Base-by-base conservation (phyloP, 2,888 invertebrate genomes). In the Timema cristinae region DNA sequence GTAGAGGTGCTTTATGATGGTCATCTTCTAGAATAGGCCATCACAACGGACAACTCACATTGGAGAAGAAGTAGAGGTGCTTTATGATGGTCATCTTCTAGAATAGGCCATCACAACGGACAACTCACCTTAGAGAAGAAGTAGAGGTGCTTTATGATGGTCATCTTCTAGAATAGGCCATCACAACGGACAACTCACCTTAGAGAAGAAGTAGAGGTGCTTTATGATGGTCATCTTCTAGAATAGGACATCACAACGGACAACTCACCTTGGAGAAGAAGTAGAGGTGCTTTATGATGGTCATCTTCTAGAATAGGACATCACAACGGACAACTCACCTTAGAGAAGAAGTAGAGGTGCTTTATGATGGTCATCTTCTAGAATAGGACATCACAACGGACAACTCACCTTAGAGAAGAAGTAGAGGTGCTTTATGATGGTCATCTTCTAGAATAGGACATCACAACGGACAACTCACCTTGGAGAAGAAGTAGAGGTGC, bases 31-130 rank as follows among this genome's bases (percentile, higher is more conserved):
- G 32, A 32, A 32, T 1, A 32, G 32, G 32, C 1, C 32, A 32
- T 32, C 32, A 32, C 32, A 4, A 32, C 32, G 4, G 32, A 32
- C 32, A 32, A 70, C 66, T 7, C 68, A 94, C 84, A 77, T 89
- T 87, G 66, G 91, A 89, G 79, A 91, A 95, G 83, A 95, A 95
- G 73, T 89, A 86, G 50, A 95, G 84, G 80, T 95, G 95, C 81
- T 95, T 94, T 48, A 85, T 84, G 2, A 94, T 94, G 0, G 94
- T 94, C 59, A 95, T 84, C 74, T 91, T 91, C 75, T 91, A 90
- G 80, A 95, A 94, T 0, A 95, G 84, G 7, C 94, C 90, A 81
- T 95, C 32, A 32, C 32, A 4, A 32, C 32, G 4, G 32, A 32
- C 32, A 32, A 32, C 32, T 32, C 32, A 32, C 32, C 32, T 32